Conservation (phyloP, 1,140 invertebrate genomes). For the Pseudomyrmex cubaensis region DNA sequence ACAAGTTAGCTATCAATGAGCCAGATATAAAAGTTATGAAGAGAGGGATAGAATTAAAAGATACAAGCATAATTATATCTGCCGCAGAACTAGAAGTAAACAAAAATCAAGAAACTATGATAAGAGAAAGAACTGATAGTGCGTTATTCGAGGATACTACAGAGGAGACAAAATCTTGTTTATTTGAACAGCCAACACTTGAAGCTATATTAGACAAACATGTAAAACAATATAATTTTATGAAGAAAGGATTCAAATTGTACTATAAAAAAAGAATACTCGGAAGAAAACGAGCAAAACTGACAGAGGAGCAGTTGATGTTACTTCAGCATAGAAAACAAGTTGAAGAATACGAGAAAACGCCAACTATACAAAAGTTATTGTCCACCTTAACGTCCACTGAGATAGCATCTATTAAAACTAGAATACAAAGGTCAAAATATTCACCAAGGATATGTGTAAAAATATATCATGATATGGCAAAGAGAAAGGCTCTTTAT, state of each 20-base stretch:
- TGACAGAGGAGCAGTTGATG: neutral
- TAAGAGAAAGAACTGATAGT: neutral
- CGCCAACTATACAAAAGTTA: slow-evolving; percentile 37
- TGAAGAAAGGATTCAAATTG: neutral
- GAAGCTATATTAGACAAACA: neutral
- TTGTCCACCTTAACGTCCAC: slow-evolving; percentile 7
- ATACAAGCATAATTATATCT: neutral
- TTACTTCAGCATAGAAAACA: slow-evolving; percentile 14
- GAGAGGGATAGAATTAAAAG: neutral
- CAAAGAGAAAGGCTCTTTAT: neutral
- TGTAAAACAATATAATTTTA: neutral
- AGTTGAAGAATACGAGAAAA: slow-evolving; percentile 25
- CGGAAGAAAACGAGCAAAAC: neutral
- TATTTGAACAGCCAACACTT: neutral
- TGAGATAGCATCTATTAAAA: neutral
- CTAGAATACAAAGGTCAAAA: slow-evolving; percentile 12
- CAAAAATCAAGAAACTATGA: neutral
- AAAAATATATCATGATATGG: slow-evolving; percentile 30
- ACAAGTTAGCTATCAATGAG: neutral
- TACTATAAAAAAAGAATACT: neutral
- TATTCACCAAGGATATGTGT: slow-evolving; percentile 16
- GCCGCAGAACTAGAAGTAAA: no score
- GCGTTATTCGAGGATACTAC: slow-evolving; percentile 15
- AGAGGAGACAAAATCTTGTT: neutral
- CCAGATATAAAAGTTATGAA: neutral